Evolutionary conservation across 2,888 invertebrate species (phyloP), one percentile per base, ranked within the genome.

Genomic region (Autographa pulchrina): DNA sequence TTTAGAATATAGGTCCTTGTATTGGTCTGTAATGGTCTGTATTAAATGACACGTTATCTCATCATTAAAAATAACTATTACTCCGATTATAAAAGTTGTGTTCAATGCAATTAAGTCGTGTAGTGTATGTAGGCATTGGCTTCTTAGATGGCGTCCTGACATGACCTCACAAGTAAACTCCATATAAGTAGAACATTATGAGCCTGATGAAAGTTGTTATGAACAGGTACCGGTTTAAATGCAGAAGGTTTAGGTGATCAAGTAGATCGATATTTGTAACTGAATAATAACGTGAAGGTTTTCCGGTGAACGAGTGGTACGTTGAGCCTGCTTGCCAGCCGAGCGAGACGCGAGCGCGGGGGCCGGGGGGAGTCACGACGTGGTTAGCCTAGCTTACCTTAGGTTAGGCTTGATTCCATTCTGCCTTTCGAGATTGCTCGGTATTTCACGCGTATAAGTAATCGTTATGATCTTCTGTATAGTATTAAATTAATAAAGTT

Each of bases 341-440:
- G 79, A 69, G 71, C 79, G 74, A 73, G 75, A 78, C 78, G 76
- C 72, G 20, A 85, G 89, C 87, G 89, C 16, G 73, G 80, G 80
- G 81, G 13, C 31, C 73, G 85, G 77, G 85, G 78, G 85, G 89
- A 87, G 89, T 93, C 94, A 94, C 94, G 94, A 94, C 89, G 93
- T 91, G 92, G 93, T 93, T 93, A 91, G 92, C 92, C 94, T 94
- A 93, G 93, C 91, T 91, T 93, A 90, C 89, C 81, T 82, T 76
- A 75, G 70, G 87, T 88, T 89, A 90, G 86, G 85, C 89, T 88
- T 85, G 85, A 88, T 85, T 88, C 87, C 85, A 88, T 90, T 86
- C 83, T 86, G 86, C 87, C 90, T 90, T 90, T 90, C 89, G 86
- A 86, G 85, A 76, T 76, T 80, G 83, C 83, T 85, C 77, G 78